Base-by-base conservation (phyloP, 1,140 invertebrate species). In the Cydia strobilella region DNA sequence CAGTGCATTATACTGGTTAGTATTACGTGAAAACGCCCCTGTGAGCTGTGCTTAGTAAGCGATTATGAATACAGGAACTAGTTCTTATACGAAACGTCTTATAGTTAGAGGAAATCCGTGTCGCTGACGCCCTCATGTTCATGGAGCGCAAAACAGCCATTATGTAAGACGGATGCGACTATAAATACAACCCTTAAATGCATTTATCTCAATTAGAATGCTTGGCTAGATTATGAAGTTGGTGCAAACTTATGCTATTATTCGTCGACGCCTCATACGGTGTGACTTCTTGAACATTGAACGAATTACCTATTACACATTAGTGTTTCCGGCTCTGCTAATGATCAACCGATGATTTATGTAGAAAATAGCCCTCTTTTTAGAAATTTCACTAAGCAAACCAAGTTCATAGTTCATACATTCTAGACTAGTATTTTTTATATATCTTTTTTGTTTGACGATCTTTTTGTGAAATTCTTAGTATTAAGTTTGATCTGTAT, bases 141-240 rank as follows among this genome's bases (percentile, higher is more conserved):
- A 0, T 18, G 6, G 48, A 3, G 2, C 9, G n/a, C 54, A 23
- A 23, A 59, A 23, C 54, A 59, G 79, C 84, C 79, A 83, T 86
- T 87, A 85, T 80, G 82, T 79, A 81, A 81, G 78, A 79, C 54
- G 79, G 83, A 78, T 82, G 80, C 77, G 76, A 80, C 75, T 80
- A 79, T 79, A 79, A 82, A 80, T 79, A 80, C 75, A 74, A 80
- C 82, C 81, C 84, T 85, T 81, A 86, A 83, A 80, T 84, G 82
- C 79, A 90, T 91, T 85, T 83, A 85, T 91, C 89, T 87, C 87
- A 82, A 87, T 91, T 90, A 90, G 86, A 90, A 88, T 79, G 89
- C 54, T 59, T 59, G 54, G 20, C 10, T 59, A 12, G 54, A 59
- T 9, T 59, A 59, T 23, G 20, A 59, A 59, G 54, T 89, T 79